Base-by-base conservation (phyloP, 2,113 vertebrate species). In the Hydrochoerus hydrochaeris region DNA sequence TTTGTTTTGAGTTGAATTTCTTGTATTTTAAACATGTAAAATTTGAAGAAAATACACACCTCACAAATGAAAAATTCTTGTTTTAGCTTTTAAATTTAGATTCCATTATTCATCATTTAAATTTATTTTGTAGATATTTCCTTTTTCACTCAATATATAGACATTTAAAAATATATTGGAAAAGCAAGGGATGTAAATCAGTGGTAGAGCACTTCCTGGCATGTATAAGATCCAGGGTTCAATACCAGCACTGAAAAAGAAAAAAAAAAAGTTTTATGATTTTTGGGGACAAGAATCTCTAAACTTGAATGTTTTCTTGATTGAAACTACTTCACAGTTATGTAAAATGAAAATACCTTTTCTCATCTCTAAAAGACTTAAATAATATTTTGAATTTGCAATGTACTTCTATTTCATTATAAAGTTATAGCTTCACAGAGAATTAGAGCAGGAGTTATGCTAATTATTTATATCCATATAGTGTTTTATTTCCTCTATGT, bases 401-500 rank as follows among this genome's bases (percentile, higher is more conserved):
- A 8, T 57, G 46, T 92, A 6, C n/a, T 78, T 97, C 65, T 75
- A 63, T 96, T 92, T 95, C 49, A 81, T 93, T 95, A 26, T 49
- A 90, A 87, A 69, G 24, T 90, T 88, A 82, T 26, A 57, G 57
- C 73, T 84, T 95, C 88, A 90, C 58, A 71, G 32, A 92, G 35
- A 97, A 93, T 93, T 96, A 62, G 87, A 86, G 30, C 67, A 75
- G 52, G 46, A 77, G 62, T 77, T 92, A 90, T 62, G 60, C 22
- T 65, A 77, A 94, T 95, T 95, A 88, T 91, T 94, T 95, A 89
- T 94, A 63, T 5, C 65, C 77, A 35, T 91, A 52, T 90, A 85
- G 93, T 69, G 94, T 94, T 96, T 97, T 90, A 96, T 44, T 78
- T 94, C 67, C 26, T 97, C 13, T 91, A 19, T 91, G 58, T 96